Percentiles rank a stretch among this genome's conserved stretches.
phyloP scores from a whole-genome alignment of 1,140 invertebrate genomes.

The Metaphire vulgaris region DNA sequence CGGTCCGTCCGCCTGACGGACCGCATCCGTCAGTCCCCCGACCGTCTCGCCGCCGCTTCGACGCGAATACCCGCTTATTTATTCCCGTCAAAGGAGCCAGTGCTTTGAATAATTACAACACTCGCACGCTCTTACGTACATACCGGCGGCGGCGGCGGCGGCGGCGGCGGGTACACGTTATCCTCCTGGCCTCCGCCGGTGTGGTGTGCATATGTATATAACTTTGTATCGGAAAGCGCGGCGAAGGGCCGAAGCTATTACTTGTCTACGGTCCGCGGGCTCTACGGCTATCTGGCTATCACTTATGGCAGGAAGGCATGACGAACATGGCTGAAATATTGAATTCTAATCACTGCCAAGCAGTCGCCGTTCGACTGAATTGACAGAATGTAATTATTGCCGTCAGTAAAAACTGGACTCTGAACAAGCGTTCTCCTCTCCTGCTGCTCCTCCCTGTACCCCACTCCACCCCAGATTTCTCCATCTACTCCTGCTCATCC shows the following conservation, averaged over 20 bases:
- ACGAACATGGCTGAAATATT: conserved; percentile 2
- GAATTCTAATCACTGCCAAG: conserved; percentile 2
- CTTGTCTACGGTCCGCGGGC: not conserved
- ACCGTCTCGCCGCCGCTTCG: not conserved
- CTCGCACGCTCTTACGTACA: not conserved
- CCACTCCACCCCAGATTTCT: not conserved
- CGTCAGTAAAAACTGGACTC: conserved; percentile 2
- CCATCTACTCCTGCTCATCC: no score
- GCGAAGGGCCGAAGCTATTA: not conserved
- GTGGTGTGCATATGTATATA: not conserved
- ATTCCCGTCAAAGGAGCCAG: not conserved
- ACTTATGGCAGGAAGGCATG: not conserved
- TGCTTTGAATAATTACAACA: not conserved
- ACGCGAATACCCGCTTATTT: not conserved
- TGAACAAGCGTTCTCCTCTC: not conserved
- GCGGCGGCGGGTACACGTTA: no score
- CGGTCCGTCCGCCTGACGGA: not conserved
- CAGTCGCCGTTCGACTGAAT: not conserved
- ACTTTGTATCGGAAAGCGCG: not conserved
- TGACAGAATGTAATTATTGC: conserved; percentile 3
- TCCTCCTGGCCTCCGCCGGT: not conserved
- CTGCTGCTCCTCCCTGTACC: not conserved
- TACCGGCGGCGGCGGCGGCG: no score
- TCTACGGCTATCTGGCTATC: not conserved
- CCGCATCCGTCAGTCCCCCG: not conserved